These are phyloP conservation scores for Gryon sp. DNA, from an alignment of 1,140 invertebrate genomes.

Conservation along the genomic window DNA sequence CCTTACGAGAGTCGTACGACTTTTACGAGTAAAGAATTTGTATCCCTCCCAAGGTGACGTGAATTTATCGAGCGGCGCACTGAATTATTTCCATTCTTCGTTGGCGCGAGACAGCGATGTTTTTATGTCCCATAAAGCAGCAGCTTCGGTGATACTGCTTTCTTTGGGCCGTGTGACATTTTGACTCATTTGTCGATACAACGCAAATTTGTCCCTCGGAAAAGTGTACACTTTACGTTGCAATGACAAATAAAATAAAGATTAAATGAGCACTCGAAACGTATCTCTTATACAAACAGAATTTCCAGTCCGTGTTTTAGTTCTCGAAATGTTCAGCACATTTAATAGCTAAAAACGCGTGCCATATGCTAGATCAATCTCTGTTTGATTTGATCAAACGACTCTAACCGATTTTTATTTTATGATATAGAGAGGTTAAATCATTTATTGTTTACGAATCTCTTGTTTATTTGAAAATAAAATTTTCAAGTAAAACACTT, in stretches of 20 bases:
- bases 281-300: slow-evolving; percentile 51
- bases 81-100: slow-evolving; percentile 77
- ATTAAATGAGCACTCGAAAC: slow-evolving; percentile 39
- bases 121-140: slow-evolving; percentile 75
- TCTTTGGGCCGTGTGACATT: slow-evolving; percentile 28
- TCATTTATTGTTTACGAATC: too few relatives aligned
- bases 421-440: too few relatives aligned
- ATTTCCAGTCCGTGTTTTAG: slow-evolving; percentile 21
- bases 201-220: slow-evolving; percentile 35
- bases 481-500: too few relatives aligned
- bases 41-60: slow-evolving; percentile 62
- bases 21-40: slow-evolving; percentile 76
- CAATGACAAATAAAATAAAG: slow-evolving; percentile 53
- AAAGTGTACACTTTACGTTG: slow-evolving; percentile 63
- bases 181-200: slow-evolving; percentile 61
- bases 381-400: slow-evolving; percentile 34
- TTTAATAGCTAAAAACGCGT: slow-evolving; percentile 59
- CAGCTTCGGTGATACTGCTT: slow-evolving; percentile 54
- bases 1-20: slow-evolving; percentile 67
- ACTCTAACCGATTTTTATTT: neutral
- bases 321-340: slow-evolving; percentile 1
- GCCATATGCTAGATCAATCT: slow-evolving; percentile 26
- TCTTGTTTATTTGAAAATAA: too few relatives aligned
- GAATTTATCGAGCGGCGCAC: slow-evolving; percentile 70
- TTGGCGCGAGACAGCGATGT: slow-evolving; percentile 69